Conservation (phyloP, 2,797 vertebrate species). For the Pangasius sanitwongsei region DNA sequence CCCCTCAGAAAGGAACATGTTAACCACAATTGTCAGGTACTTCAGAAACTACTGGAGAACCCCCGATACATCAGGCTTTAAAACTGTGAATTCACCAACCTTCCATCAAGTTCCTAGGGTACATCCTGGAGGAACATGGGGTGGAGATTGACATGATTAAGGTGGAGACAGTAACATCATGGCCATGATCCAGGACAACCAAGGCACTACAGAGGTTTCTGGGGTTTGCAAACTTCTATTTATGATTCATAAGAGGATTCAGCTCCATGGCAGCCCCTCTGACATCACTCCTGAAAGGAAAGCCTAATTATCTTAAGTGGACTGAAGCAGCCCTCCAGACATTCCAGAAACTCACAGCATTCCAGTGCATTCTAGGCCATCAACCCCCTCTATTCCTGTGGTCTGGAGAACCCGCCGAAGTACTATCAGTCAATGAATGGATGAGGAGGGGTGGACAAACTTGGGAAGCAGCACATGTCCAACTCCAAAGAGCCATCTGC, state of each 20-base stretch:
- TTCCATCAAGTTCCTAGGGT: not conserved
- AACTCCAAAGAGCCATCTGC: not conserved
- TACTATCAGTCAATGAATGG: not conserved
- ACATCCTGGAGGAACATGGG: not conserved
- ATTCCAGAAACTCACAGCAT: not conserved
- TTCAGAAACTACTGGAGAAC: not conserved
- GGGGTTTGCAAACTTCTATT: not conserved
- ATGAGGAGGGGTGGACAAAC: not conserved
- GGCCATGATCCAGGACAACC: not conserved
- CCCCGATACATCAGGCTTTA: not conserved
- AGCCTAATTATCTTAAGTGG: not conserved
- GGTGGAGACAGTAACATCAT: not conserved
- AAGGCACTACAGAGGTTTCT: not conserved
- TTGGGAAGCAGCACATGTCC: not conserved
- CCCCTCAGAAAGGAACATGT: too few relatives aligned
- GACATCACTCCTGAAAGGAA: not conserved
- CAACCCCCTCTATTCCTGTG: too few relatives aligned
- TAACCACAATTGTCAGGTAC: not conserved
- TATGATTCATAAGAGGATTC: not conserved
- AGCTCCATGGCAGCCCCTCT: not conserved
- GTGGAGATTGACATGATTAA: not conserved
- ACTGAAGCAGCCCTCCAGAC: not conserved
- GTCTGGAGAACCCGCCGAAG: not conserved
- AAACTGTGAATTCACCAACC: not conserved
- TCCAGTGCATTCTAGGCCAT: not conserved